Evolutionary conservation across 2,113 vertebrate species (phyloP).

Genomic region (Uria lomvia): DNA sequence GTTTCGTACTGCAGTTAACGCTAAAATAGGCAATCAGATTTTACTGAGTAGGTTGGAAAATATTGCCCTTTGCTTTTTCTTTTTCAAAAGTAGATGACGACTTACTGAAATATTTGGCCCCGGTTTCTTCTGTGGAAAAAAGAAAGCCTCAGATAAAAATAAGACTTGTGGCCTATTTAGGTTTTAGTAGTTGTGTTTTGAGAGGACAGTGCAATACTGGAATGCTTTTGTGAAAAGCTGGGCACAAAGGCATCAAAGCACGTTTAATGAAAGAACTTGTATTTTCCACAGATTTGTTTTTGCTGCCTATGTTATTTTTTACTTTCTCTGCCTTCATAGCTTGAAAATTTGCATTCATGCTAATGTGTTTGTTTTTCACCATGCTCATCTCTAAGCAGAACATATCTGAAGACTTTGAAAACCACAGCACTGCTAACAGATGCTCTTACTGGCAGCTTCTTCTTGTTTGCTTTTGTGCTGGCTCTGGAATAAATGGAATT

Average conservation of each 20-base stretch:
- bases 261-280: not conserved
- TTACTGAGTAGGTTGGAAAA: not conserved
- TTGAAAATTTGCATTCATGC: not conserved
- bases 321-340: not conserved
- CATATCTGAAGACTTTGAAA: conserved; percentile 15
- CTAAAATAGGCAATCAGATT: not conserved
- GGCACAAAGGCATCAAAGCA: not conserved
- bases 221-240: not conserved
- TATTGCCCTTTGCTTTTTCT: not conserved
- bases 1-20: not conserved
- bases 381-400: not conserved
- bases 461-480: conserved; percentile 36
- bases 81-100: not conserved
- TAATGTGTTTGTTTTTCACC: not conserved
- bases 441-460: conserved; percentile 14
- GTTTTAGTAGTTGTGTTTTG: not conserved
- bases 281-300: not conserved
- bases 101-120: not conserved
- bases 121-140: not conserved
- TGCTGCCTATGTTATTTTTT: not conserved
- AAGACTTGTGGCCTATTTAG: not conserved
- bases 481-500: conserved; percentile 14
- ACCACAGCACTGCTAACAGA: conserved; percentile 4
- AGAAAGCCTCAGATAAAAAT: not conserved
- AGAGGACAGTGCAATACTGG: not conserved